Base-by-base conservation (phyloP, 1,140 invertebrate species). In the Caenorhabditis briggsae region DNA sequence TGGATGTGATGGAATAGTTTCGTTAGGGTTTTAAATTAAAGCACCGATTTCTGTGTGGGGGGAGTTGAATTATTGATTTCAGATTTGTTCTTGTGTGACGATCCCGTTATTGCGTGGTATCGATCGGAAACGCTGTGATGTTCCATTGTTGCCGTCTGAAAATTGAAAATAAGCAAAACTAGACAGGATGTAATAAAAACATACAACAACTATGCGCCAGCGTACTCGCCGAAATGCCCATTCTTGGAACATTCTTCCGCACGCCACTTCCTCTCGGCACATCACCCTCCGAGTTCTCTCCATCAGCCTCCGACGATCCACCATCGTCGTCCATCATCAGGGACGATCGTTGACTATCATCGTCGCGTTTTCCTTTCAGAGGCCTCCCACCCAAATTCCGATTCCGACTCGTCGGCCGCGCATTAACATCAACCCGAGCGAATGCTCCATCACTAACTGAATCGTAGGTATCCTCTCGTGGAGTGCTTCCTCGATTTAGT, bases 321-420 rank as follows among this genome's bases (percentile, higher is more conserved):
- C 56, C 56, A 41, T 89, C 88, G 11, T 89, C 88, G 85, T 88
- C 88, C 82, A 85, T 74, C 88, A 89, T 89, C 43, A 89, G 53
- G 5, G 88, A 89, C 20, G 88, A 89, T n/a, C 88, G 83, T 64
- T 89, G 88, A 56, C 84, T 86, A 48, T 89, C 88, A 58, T 88
- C 86, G 59, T 89, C 88, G 3, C 82, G 74, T 82, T 82, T 84
- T 7, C 86, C 82, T 46, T 59, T 43, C 50, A 70, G 61, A 14
- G 83, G 82, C 46, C 86, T 65, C 55, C 23, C 74, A 53, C 86
- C 86, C 53, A 50, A 25, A n/a, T 61, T 86, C 56, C 85, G 46
- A 56, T 86, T 86, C 41, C 85, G 70, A 82, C 85, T 86, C 7
- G 74, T 86, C 14, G 74, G 74, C 16, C 85, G 48, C 8, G 43